Percentiles rank a stretch among this genome's conserved stretches.
phyloP scores from a whole-genome alignment of 2,113 vertebrate species.

The Gracilinanus agilis region DNA sequence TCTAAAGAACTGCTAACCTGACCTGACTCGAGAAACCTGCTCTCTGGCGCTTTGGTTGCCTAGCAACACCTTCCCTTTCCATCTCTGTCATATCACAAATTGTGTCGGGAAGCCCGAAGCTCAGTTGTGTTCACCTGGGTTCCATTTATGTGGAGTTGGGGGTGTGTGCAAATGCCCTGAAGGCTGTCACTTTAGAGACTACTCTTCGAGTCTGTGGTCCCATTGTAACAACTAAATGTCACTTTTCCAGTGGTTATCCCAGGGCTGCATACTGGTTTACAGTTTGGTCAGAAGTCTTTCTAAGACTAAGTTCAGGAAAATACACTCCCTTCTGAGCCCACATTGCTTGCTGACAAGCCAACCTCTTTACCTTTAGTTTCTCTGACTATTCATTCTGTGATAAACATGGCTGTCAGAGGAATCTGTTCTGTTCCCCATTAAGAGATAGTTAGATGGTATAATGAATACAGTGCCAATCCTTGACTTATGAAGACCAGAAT shows the following conservation, averaged over 20 bases:
- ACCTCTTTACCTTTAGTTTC: background rate
- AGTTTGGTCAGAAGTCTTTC: background rate
- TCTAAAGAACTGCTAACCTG: slow-evolving; percentile 1
- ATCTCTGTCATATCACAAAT: background rate
- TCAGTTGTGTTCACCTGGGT: background rate
- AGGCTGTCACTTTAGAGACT: background rate
- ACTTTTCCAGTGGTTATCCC: background rate
- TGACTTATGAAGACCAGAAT: background rate
- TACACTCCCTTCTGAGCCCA: background rate
- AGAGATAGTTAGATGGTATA: background rate
- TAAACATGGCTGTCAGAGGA: background rate
- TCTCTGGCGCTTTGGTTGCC: background rate
- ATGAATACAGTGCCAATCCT: background rate
- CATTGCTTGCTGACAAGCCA: background rate
- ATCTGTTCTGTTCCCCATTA: background rate
- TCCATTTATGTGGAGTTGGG: background rate
- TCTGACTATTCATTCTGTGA: background rate
- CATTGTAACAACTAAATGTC: background rate
- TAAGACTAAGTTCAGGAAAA: background rate
- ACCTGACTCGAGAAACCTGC: background rate
- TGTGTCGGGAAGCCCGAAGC: background rate
- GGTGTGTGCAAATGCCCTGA: background rate
- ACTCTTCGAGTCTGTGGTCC: background rate
- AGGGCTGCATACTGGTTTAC: background rate
- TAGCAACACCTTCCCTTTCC: slow-evolving; percentile 2